Base-by-base conservation (phyloP, 2,888 invertebrate genomes). In the Elegia similella region DNA sequence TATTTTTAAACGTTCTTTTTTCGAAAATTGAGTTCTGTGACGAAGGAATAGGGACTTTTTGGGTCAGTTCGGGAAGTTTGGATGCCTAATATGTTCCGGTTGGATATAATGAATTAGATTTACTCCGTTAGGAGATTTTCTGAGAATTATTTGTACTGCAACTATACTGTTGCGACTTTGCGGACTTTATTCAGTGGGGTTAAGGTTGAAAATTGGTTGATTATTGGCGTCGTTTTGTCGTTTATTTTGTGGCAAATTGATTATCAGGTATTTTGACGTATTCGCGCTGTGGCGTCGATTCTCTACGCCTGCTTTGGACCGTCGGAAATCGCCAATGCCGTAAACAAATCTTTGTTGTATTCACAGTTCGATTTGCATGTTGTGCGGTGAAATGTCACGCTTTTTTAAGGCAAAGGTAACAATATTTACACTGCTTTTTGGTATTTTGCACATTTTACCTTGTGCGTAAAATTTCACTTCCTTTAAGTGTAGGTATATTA, bases 231-330 rank as follows among this genome's bases (percentile, higher is more conserved):
- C 60, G 65, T 69, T 68, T 64, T 70, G 64, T 72, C 69, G 74
- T 65, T 65, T 73, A 68, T 76, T 79, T 81, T 76, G 82, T 77
- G 82, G 83, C 64, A 72, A 86, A 88, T 86, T 86, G 86, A 87
- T 87, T 87, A 86, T 78, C 75, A 78, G 75, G 75, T 83, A 79
- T 74, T 72, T 63, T 70, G 67, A 67, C 66, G 55, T 52, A 59
- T 57, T 30, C 65, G 58, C 38, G 17, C 34, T 38, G 34, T 38
- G 46, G 46, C 10, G 50, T 15, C 50, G 50, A 50, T 50, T 50
- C 34, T 50, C 50, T 12, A 50, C 50, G 50, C 34, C 50, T 50
- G 50, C 17, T 50, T 50, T 50, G 34, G 13, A 50, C 50, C 50
- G 50, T 50, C 34, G 32, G 32, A 50, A 50, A 50, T 50, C 16